Base-by-base conservation (phyloP, 1,140 invertebrate genomes). In the Diorhabda elongata region DNA sequence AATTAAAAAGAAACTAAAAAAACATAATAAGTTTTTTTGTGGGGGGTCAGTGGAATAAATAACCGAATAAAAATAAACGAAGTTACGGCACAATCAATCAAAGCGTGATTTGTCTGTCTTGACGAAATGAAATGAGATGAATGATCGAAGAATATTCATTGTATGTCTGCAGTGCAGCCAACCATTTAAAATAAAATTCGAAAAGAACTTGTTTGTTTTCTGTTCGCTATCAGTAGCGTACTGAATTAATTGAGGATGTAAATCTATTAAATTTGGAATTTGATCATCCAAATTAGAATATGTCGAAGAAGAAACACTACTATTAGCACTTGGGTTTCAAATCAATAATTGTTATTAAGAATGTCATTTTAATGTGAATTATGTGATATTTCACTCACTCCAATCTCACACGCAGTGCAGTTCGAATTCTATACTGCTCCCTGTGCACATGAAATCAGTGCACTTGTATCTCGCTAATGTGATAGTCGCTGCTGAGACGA, bases 51-150 rank as follows among this genome's bases (percentile, higher is more conserved):
- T 52, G 47, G 47, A 52, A 52, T n/a, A 52, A 52, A 52, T 52
- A 52, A 52, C 47, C 6, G 26, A 60, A 60, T 60, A 60, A 60
- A 11, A 11, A 11, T 42, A 60, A 60, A 11, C 8, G 58, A 11
- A 62, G 42, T 7, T 44, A 44, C 41, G 43, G 47, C n/a, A 62
- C 61, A 44, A 62, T 62, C 61, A 62, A 62, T 62, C 61, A 62
- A 62, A 62, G 3, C 61, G 61, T 62, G 61, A 62, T 62, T 62
- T 62, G 61, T 62, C 61, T 62, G 61, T 62, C 61, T 42, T 26
- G 61, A 62, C 61, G 61, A 62, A 62, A 26, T 42, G 61, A 62
- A 62, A 26, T 42, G 61, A 62, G 61, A 62, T 62, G 61, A 44
- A 62, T 62, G 61, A 44, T 62, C 61, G 7, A 42, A 44, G 47